These are phyloP conservation scores for Trichogramma pretiosum DNA, from an alignment of 1,140 invertebrate species.

Conservation along the genomic window DNA sequence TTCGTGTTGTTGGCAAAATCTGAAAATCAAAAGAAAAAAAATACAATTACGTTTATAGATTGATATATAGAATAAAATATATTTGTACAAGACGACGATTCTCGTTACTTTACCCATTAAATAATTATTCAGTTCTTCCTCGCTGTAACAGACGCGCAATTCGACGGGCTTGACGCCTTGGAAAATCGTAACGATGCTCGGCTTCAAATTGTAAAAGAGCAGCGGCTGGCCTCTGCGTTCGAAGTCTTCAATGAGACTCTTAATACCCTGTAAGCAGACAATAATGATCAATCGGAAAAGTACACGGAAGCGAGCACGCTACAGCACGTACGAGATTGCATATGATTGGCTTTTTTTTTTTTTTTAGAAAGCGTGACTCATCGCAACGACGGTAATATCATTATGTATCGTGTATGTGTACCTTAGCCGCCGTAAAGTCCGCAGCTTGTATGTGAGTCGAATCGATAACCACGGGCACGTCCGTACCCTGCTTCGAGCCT, in stretches of 20 bases:
- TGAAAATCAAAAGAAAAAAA: constrained; percentile 19
- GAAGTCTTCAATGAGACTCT: constrained; percentile 66
- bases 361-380: background rate
- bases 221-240: constrained; percentile 60
- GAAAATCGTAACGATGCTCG: constrained; percentile 59
- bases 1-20: constrained; percentile 18
- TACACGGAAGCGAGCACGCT: background rate
- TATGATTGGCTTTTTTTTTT: background rate
- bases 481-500: constrained; percentile 49
- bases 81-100: background rate
- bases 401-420: constrained; percentile 35
- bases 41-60: too few relatives aligned
- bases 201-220: constrained; percentile 67
- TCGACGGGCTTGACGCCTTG: constrained; percentile 60
- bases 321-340: background rate
- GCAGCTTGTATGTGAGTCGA: constrained; percentile 66
- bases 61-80: background rate
- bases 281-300: too few relatives aligned
- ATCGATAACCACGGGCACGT: constrained; percentile 65
- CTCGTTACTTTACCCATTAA: constrained; percentile 50
- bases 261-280: constrained; percentile 55
- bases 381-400: background rate
- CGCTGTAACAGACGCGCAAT: constrained; percentile 56
- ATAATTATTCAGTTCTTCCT: constrained; percentile 54
- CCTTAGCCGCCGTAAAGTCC: constrained; percentile 68